These are phyloP conservation scores for Octodon degus DNA, from an alignment of 2,113 vertebrate species.

Conservation along the genomic window DNA sequence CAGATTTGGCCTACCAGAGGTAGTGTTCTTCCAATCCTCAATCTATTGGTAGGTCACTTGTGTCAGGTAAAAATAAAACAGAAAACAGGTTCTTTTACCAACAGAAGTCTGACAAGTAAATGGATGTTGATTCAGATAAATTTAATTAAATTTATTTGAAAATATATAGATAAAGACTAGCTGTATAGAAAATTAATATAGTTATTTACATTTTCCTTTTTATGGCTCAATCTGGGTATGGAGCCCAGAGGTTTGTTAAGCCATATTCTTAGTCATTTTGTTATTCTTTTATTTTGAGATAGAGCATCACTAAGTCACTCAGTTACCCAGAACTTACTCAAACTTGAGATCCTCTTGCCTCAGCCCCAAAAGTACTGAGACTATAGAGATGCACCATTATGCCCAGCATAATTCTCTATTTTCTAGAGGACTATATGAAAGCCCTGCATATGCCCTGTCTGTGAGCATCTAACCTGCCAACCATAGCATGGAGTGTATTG, in stretches of 20 bases:
- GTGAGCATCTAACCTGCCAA: not conserved
- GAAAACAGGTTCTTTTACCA: constrained; percentile 7
- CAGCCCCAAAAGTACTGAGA: not conserved
- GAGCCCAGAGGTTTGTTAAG: not conserved
- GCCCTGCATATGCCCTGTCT: not conserved
- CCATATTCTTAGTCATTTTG: not conserved
- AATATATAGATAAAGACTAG: not conserved
- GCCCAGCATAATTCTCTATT: not conserved
- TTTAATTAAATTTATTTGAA: not conserved
- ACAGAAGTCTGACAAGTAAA: not conserved
- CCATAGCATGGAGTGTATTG: not conserved
- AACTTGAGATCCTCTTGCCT: not conserved
- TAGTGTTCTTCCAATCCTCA: not conserved
- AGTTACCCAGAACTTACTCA: not conserved
- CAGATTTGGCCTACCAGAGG: not conserved
- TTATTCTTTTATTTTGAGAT: not conserved
- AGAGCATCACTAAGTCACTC: not conserved
- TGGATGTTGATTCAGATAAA: constrained; percentile 1
- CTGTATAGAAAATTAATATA: not conserved
- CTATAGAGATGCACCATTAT: not conserved
- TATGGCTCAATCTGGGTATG: not conserved
- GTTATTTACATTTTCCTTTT: not conserved
- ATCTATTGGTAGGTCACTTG: not conserved
- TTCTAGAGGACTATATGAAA: not conserved
- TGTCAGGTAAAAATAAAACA: not conserved